Evolutionary conservation across 92 coral and sea anemone genomes (phyloP).

Genomic region (Palythoa heliodiscus): DNA sequence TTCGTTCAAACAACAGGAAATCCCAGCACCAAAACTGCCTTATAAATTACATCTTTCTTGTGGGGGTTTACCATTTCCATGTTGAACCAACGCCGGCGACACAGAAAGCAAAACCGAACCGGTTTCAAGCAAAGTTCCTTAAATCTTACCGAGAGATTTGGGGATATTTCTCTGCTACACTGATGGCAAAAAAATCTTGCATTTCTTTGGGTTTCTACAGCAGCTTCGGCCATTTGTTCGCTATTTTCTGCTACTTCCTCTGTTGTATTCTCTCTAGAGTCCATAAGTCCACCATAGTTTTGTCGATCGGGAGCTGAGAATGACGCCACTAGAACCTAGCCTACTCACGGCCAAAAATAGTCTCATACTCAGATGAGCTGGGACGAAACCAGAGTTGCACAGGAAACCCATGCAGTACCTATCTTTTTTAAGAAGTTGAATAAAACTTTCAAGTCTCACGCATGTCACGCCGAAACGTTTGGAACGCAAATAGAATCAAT

Average conservation of each 20-base stretch:
- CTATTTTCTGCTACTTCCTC: constrained; percentile 23
- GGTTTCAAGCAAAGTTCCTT: not conserved
- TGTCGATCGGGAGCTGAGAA: not conserved
- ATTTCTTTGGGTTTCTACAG: constrained; percentile 68
- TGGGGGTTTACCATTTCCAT: not conserved
- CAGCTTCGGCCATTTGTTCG: constrained; percentile 91
- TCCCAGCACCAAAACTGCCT: not conserved
- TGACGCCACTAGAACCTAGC: constrained; percentile 13
- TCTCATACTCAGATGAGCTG: not conserved
- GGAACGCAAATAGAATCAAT: too few species aligned
- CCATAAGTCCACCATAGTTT: constrained; percentile 13
- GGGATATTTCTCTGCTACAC: constrained; percentile 87
- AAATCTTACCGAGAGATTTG: constrained; percentile 82
- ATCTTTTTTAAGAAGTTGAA: too few species aligned
- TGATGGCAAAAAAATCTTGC: constrained; percentile 89
- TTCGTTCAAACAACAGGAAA: not conserved
- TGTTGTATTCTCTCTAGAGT: not conserved
- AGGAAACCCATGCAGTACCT: too few species aligned
- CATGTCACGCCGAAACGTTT: too few species aligned
- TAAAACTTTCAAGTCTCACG: too few species aligned
- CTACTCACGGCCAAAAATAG: not conserved
- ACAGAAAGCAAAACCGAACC: not conserved
- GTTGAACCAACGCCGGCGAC: not conserved
- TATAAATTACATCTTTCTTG: not conserved
- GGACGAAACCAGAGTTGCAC: not conserved